These are phyloP conservation scores for Oxyscelio sp. DNA, from an alignment of 2,888 invertebrate genomes.

Conservation along the genomic window DNA sequence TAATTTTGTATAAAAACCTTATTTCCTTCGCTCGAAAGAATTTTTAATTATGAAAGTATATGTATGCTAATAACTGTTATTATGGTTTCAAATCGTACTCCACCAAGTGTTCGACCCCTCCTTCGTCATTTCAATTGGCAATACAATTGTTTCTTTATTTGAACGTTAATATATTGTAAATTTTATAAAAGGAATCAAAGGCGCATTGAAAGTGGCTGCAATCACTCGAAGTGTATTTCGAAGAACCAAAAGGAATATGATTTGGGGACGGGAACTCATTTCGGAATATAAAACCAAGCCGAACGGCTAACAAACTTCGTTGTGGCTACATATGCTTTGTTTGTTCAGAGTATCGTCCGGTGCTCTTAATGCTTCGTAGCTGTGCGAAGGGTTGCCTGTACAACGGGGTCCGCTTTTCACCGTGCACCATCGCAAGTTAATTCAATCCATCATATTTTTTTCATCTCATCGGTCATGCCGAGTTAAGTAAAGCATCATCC, in stretches of 20 bases:
- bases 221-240: constrained; percentile 53
- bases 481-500: constrained; percentile 71
- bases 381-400: constrained; percentile 67
- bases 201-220: constrained; percentile 33
- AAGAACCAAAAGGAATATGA: constrained; percentile 61
- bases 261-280: constrained; percentile 68
- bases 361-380: constrained; percentile 77
- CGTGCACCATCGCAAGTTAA: constrained; percentile 59
- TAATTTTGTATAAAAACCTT: no score
- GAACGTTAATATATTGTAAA: constrained; percentile 33
- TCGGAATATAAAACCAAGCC: constrained; percentile 78
- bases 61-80: no score
- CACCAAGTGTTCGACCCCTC: neutral
- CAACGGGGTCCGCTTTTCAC: constrained; percentile 69
- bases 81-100: neutral
- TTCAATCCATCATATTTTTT: constrained; percentile 79
- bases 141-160: constrained; percentile 1
- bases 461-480: constrained; percentile 76
- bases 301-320: constrained; percentile 78
- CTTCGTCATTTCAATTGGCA: constrained; percentile 16
- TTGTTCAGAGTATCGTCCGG: constrained; percentile 78
- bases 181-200: constrained; percentile 36
- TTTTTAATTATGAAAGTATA: no score
- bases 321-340: constrained; percentile 77
- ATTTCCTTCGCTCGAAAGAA: no score